Conservation (phyloP, 2,797 vertebrate species). For the Tinamus major region DNA sequence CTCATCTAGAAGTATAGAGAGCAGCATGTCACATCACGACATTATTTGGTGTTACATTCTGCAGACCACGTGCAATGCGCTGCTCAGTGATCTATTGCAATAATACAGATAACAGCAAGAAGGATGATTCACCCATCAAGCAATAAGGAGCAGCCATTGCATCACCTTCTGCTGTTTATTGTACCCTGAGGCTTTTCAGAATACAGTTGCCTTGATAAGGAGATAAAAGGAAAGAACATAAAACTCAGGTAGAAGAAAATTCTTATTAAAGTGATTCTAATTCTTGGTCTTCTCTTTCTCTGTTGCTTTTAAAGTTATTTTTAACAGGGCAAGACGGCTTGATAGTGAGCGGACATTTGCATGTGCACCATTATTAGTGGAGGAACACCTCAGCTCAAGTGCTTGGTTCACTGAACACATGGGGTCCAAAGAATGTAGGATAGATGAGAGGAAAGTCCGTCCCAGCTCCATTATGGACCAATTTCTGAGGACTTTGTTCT, state of each 20-base stretch:
- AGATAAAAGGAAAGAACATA: conserved; percentile 80
- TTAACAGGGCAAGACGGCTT: conserved; percentile 25
- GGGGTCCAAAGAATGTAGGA: background rate
- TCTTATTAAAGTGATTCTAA: conserved; percentile 73
- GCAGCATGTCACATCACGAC: conserved; percentile 10
- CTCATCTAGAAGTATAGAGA: conserved; percentile 4
- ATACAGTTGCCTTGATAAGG: conserved; percentile 80
- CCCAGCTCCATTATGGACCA: background rate
- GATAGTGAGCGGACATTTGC: background rate
- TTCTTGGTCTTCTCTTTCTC: conserved; percentile 56
- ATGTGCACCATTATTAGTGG: background rate
- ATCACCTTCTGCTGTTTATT: conserved; percentile 81
- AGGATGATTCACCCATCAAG: conserved; percentile 71
- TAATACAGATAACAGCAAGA: conserved; percentile 68
- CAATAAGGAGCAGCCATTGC: conserved; percentile 61
- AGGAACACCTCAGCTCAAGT: background rate
- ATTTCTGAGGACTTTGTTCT: background rate
- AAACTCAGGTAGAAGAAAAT: conserved; percentile 73
- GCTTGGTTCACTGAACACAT: background rate
- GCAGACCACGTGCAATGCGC: conserved; percentile 18
- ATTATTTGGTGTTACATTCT: background rate
- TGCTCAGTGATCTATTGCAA: conserved; percentile 67
- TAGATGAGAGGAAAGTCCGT: background rate
- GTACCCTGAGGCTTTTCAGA: conserved; percentile 74
- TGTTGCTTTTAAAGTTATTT: conserved; percentile 55